Percentiles rank a stretch among this genome's conserved stretches.
Conservation (phyloP, 2,888 invertebrate species). For the Nycteola revayana region DNA sequence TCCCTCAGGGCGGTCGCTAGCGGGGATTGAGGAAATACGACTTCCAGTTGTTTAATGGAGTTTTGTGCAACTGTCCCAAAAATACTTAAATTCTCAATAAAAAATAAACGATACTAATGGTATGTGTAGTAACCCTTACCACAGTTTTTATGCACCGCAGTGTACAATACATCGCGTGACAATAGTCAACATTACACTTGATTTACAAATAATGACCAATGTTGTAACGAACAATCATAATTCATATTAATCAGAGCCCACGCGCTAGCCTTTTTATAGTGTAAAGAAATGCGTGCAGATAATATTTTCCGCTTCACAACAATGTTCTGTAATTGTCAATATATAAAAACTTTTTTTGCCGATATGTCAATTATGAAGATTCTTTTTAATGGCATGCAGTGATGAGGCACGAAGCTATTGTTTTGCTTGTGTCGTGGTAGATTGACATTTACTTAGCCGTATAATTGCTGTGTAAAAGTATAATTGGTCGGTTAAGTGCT, state of each 20-base stretch:
- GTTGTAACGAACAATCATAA: constrained; percentile 59
- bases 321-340: constrained; percentile 21
- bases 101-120: too few species aligned
- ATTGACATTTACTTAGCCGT: constrained; percentile 26
- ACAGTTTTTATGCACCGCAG: constrained; percentile 25
- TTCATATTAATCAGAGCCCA: constrained; percentile 56
- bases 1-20: too few species aligned
- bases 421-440: constrained; percentile 35
- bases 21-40: too few species aligned
- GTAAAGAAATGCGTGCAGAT: constrained; percentile 65
- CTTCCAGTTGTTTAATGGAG: too few species aligned
- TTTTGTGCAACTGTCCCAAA: too few species aligned
- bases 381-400: constrained; percentile 39
- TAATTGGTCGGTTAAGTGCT: constrained; percentile 1
- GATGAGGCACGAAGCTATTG: constrained; percentile 36
- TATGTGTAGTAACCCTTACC: constrained; percentile 5
- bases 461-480: constrained; percentile 1
- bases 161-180: constrained; percentile 49
- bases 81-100: too few species aligned
- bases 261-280: constrained; percentile 22
- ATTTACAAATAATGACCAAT: constrained; percentile 75
- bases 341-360: constrained; percentile 44
- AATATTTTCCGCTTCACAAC: constrained; percentile 63
- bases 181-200: constrained; percentile 49
- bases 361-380: constrained; percentile 56